These are phyloP conservation scores for Anagrus nilaparvatae DNA, from an alignment of 1,140 invertebrate genomes.

Conservation along the genomic window DNA sequence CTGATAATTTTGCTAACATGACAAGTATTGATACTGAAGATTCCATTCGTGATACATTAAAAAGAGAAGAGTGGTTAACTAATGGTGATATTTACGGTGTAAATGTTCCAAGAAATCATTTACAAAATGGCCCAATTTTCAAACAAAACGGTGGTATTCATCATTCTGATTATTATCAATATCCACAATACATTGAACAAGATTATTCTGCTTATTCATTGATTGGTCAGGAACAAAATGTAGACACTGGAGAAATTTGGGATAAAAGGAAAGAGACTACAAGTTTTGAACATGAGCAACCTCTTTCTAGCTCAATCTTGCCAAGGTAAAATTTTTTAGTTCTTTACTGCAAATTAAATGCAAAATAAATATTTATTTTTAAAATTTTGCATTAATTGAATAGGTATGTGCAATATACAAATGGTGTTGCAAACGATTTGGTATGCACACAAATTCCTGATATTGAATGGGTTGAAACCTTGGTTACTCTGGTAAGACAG, in stretches of 20 bases:
- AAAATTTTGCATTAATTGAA: conserved; percentile 13
- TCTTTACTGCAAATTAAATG: too few species aligned
- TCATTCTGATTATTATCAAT: conserved; percentile 13
- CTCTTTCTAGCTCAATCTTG: conserved; percentile 43
- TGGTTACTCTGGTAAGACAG: conserved; percentile 69
- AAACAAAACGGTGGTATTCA: conserved; percentile 37
- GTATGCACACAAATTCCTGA: conserved; percentile 38
- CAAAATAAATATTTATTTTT: conserved; percentile 6
- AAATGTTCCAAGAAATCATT: conserved; percentile 27
- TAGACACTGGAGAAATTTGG: conserved; percentile 41
- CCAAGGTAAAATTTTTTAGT: conserved; percentile 31
- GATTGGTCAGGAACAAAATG: conserved; percentile 39
- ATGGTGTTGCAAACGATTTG: conserved; percentile 35
- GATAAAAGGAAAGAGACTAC: conserved; percentile 53
- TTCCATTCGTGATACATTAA: conserved; percentile 27
- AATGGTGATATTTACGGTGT: conserved; percentile 36
- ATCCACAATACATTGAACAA: conserved; percentile 26
- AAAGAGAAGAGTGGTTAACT: conserved; percentile 29
- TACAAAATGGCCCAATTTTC: background rate
- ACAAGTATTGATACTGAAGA: conserved; percentile 32
- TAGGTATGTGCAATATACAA: conserved; percentile 35
- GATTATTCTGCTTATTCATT: conserved; percentile 30
- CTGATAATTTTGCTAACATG: conserved; percentile 34
- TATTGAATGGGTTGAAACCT: conserved; percentile 61
- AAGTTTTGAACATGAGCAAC: conserved; percentile 57